Conservation (phyloP, 1,140 invertebrate genomes). For the Leguminivora glycinivorella region DNA sequence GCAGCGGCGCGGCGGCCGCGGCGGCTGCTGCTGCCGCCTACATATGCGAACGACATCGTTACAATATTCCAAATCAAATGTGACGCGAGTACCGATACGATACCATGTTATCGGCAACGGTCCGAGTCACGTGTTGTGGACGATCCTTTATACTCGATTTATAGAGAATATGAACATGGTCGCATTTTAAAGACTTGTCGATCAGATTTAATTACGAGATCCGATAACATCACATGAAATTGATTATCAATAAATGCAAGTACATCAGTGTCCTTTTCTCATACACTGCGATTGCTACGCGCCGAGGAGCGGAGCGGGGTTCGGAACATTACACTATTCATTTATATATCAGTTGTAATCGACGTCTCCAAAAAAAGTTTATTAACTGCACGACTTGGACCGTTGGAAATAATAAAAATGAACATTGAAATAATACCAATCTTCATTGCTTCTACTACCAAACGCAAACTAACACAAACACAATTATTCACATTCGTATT, state of each 20-base stretch:
- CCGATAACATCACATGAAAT: neutral
- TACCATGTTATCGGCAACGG: neutral
- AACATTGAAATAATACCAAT: too few species aligned
- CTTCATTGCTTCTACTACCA: neutral
- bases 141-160: neutral
- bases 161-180: neutral
- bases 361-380: neutral
- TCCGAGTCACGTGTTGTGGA: neutral
- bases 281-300: too few species aligned
- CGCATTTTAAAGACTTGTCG: neutral
- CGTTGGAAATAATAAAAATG: conserved; percentile 1
- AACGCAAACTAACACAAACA: neutral
- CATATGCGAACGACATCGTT: neutral
- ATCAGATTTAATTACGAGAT: neutral
- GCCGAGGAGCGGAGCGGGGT: too few species aligned
- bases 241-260: too few species aligned
- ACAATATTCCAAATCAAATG: neutral
- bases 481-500: neutral
- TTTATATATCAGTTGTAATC: neutral
- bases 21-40: conserved; percentile 77
- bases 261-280: too few species aligned
- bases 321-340: too few species aligned
- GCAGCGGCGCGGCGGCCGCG: conserved; percentile 84
- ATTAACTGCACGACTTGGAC: neutral
- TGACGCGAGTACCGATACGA: neutral